Evolutionary conservation across 2,113 vertebrate species (phyloP), one percentile per base, ranked within the genome.

Genomic region (Tiliqua scincoides): DNA sequence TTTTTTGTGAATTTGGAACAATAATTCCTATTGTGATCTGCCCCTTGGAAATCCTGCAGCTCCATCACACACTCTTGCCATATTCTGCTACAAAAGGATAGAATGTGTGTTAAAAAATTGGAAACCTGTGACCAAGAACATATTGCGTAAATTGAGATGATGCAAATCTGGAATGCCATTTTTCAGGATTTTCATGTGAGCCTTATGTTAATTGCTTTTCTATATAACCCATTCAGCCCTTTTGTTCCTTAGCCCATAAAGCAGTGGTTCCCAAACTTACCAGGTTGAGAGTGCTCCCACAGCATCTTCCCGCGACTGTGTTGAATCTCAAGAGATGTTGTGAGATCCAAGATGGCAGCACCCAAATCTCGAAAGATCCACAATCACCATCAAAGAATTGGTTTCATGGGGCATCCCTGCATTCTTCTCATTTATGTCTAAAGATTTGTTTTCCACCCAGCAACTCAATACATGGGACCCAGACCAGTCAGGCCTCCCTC

Each of bases 1-100:
- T 62, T 88, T 6, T 43, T 30, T 75, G n/a, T 87, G 81, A 89
- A 21, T 87, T 91, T 82, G 83, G n/a, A 87, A 89, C 75, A 61
- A 11, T 79, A 65, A 86, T 88, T 57, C 23, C 20, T 70, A 20
- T 76, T 37, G 1, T 72, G 15, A 84, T 59, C 63, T 40, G 18
- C 35, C 7, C 4, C 9, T 2, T n/a, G 68, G 21, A 62, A 40
- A 79, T 32, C 48, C 30, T 79, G 40, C 54, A 7, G 14, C 57
- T 72, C 17, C 25, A 78, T 11, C 35, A 32, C 57, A 4, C 61
- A 57, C 32, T 59, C 18, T 32, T 63, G 25, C 32, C 23, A 37
- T 54, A 68, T 85, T 77, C 17, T 30, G n/a, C 63, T 78, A n/a
- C 61, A 67, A 67, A 25, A 71, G n/a, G 70, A 32, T 35, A 70